Evolutionary conservation across 1,140 invertebrate genomes (phyloP).

Genomic region (Saccostrea glomerata): DNA sequence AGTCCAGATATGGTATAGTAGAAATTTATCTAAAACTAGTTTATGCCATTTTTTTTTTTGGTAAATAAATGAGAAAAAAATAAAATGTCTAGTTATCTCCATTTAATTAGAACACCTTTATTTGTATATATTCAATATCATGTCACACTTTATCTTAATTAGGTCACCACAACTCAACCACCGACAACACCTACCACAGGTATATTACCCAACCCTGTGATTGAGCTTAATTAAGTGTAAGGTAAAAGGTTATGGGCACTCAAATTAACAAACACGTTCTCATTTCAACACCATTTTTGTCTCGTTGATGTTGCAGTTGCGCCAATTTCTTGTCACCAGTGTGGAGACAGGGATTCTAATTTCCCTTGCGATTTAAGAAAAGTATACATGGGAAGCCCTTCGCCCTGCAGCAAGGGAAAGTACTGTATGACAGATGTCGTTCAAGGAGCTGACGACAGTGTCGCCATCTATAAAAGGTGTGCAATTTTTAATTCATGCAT

Average conservation of each 20-base stretch:
- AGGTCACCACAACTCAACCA: background rate
- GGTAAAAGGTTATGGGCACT: no score
- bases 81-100: no score
- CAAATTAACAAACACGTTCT: no score
- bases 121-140: no score
- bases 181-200: background rate
- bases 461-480: slow-evolving; percentile 37
- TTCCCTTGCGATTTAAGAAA: slow-evolving; percentile 17
- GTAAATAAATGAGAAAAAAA: no score
- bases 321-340: slow-evolving; percentile 25
- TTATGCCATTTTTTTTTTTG: no score
- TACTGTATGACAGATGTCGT: slow-evolving; percentile 45
- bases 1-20: background rate
- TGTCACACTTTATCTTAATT: background rate
- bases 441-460: slow-evolving; percentile 34
- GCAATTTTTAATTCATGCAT: background rate
- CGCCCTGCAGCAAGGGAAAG: background rate
- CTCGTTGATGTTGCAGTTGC: background rate
- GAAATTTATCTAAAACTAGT: no score
- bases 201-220: no score
- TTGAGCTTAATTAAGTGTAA: no score
- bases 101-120: no score
- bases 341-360: background rate
- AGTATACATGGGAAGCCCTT: background rate
- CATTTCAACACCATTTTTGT: no score